phyloP scores from a whole-genome alignment of 2,113 vertebrate genomes.

The cattle (Bos taurus) region ARS-UCD2.0 NC_037348.1:31664501-31665000 shows the following conservation, averaged over 20 bases:
- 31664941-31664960: neutral
- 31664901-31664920: neutral
- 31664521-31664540: neutral
- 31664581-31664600: neutral
- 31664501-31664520: neutral
- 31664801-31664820: neutral
- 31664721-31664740: neutral
- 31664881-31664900: neutral
- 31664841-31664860: neutral
- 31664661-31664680: neutral
- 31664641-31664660: neutral
- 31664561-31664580: neutral
- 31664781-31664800: conserved; percentile 10
- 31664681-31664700: neutral
- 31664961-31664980: neutral
- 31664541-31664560: neutral
- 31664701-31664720: neutral
- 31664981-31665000: neutral
- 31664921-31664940: neutral
- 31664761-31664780: neutral
- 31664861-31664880: neutral
- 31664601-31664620: neutral
- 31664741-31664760: neutral
- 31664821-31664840: neutral
- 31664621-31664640: neutral